Evolutionary conservation across 2,888 invertebrate genomes (phyloP), one percentile per base, ranked within the genome.

Genomic region (Peribatodes rhomboidaria): DNA sequence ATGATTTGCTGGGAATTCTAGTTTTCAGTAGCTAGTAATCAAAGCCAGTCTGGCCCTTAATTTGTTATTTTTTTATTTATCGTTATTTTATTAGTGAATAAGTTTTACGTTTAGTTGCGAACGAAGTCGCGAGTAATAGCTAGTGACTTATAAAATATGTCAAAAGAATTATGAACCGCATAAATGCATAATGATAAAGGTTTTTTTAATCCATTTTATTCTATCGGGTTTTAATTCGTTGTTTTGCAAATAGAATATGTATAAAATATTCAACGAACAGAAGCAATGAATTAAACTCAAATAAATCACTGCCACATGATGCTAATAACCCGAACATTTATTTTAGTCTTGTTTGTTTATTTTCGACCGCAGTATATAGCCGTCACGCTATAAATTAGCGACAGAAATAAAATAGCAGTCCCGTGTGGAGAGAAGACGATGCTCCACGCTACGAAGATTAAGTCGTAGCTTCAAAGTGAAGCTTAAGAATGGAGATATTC

Each of bases 361-460:
- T 71, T 69, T 70, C 74, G 71, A 65, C 69, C 66, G 65, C 69
- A 67, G 64, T 68, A 70, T 69, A 71, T 57, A 73, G 71, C 70
- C 71, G 82, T 76, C 77, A 79, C 76, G 80, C 79, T 82, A 84
- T 88, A 87, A 87, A 88, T 86, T 87, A 82, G 85, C 82, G 81
- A 86, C 86, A 75, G 79, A 88, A 88, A 87, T 86, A 87, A 86
- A 84, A 80, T 85, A 81, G 78, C 83, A 78, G 82, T 81, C 81
- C 76, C 13, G 76, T 67, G 70, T 68, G 31, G 22, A 54, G 69
- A 70, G 69, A 68, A 68, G 49, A 67, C 76, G 76, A 80, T 80
- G 80, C 84, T 82, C 84, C 81, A 64, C 65, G 65, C n/a, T 47
- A 61, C 53, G 61, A 61, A 72, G 70, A 68, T 67, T 62, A 70